Evolutionary conservation across 1,140 invertebrate species (phyloP), one percentile per base, ranked within the genome.

Genomic region (Lucilia cuprina): DNA sequence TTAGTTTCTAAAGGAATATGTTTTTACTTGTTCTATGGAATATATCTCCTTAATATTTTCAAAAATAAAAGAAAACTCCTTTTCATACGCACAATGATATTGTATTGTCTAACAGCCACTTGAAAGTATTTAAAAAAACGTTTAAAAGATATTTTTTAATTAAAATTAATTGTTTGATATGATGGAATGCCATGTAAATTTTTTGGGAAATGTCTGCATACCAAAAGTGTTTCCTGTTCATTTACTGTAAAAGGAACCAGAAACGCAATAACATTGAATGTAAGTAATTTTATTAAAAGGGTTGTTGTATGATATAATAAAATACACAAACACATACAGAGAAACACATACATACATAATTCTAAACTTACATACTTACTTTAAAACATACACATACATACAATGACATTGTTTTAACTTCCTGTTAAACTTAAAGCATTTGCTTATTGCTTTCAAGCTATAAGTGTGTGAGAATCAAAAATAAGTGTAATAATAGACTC

Each of bases 101-200:
- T 60, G 55, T 60, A 60, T 60, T 60, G 55, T 60, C 14, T 60
- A 60, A 60, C 55, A 60, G 55, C 55, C 55, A 60, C 55, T 60
- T 60, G 55, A 60, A 60, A 60, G 55, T 14, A 60, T 60, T 60
- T 60, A 60, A 60, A 60, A n/a, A n/a, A 60, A 60, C 55, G 55
- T 60, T 60, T 60, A 60, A 60, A 60, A 60, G n/a, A 17, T 17
- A 17, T 60, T 60, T 60, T 60, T 60, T 60, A 60, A 60, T 60
- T 60, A 60, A 60, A 60, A 60, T 60, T 60, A 60, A 60, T 60
- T 60, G 55, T 60, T 60, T 60, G 55, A 60, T 60, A 60, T 60
- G 55, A 60, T 60, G 55, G 55, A 60, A 60, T 60, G 55, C 55
- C 55, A 60, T 60, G 55, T 60, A 60, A 60, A 60, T 60, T 60